phyloP scores from a whole-genome alignment of 64 coral and sea anemone species.

The Montipora sp. region DNA sequence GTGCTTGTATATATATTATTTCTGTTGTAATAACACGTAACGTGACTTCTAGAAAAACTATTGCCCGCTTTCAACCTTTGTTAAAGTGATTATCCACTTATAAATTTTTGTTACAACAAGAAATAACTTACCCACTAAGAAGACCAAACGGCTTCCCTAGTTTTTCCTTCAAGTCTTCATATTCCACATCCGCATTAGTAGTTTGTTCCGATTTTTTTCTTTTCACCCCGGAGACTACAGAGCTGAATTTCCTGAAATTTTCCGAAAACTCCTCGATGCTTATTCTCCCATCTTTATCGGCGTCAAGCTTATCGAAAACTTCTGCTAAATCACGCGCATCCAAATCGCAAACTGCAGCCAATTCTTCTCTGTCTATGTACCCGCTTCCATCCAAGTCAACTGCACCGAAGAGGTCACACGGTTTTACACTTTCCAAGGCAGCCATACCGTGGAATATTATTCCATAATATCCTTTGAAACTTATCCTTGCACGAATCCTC shows the following conservation, averaged over 20 bases:
- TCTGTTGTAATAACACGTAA: slow-evolving; percentile 39
- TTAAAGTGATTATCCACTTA: background rate
- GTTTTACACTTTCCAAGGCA: slow-evolving; percentile 65
- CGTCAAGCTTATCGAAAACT: slow-evolving; percentile 92
- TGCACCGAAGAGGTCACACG: slow-evolving; percentile 84
- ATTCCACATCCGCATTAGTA: slow-evolving; percentile 53
- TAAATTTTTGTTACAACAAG: background rate
- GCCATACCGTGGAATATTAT: slow-evolving; percentile 56
- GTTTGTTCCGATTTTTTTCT: slow-evolving; percentile 56
- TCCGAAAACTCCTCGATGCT: slow-evolving; percentile 98
- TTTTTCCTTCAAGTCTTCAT: slow-evolving; percentile 71
- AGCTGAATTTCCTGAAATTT: slow-evolving; percentile 98
- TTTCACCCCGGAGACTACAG: slow-evolving; percentile 87
- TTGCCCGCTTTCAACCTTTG: background rate
- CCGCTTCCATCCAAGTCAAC: slow-evolving; percentile 95
- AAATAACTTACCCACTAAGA: slow-evolving; percentile 78
- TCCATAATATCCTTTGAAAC: slow-evolving; percentile 21
- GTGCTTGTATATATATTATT: background rate
- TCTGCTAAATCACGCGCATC: slow-evolving; percentile 89
- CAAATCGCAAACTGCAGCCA: slow-evolving; percentile 97
- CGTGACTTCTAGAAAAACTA: background rate
- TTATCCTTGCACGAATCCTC: background rate
- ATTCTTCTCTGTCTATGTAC: slow-evolving; percentile 88
- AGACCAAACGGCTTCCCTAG: slow-evolving; percentile 69
- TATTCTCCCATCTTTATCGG: slow-evolving; percentile 89